Percentiles rank a stretch among this genome's conserved stretches.
These are phyloP conservation scores for Pangasius larnaudii DNA, from an alignment of 2,797 vertebrate species.

Conservation along the genomic window DNA sequence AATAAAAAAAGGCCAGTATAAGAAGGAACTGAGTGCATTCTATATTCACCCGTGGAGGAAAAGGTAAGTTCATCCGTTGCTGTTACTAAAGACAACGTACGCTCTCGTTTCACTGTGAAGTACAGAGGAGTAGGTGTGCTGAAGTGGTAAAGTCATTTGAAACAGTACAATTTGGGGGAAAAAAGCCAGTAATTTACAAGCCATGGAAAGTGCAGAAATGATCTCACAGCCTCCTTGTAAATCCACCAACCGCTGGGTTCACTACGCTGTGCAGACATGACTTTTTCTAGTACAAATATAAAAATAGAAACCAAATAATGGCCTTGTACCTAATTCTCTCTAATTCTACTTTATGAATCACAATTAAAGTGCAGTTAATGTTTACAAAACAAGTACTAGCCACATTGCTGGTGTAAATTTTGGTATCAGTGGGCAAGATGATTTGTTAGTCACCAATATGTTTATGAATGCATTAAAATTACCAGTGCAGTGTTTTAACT, in stretches of 20 bases:
- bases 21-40: background rate
- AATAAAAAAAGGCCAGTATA: background rate
- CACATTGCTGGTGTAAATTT: background rate
- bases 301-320: constrained; percentile 63
- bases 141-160: constrained; percentile 69
- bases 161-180: constrained; percentile 47
- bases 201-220: constrained; percentile 66
- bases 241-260: constrained; percentile 64
- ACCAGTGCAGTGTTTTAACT: constrained; percentile 19
- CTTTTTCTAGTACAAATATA: constrained; percentile 62
- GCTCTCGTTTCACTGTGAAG: constrained; percentile 22
- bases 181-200: constrained; percentile 69
- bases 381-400: constrained; percentile 9
- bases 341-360: constrained; percentile 27
- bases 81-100: constrained; percentile 38
- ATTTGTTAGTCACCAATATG: background rate
- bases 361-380: constrained; percentile 24
- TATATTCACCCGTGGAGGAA: background rate
- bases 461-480: constrained; percentile 32
- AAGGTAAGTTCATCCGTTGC: constrained; percentile 3
- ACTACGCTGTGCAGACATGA: constrained; percentile 47
- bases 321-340: constrained; percentile 30
- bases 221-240: constrained; percentile 69
- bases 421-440: constrained; percentile 1
- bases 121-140: constrained; percentile 36